Base-by-base conservation (phyloP, 2,113 vertebrate species). In the Parotia lawesii region DNA sequence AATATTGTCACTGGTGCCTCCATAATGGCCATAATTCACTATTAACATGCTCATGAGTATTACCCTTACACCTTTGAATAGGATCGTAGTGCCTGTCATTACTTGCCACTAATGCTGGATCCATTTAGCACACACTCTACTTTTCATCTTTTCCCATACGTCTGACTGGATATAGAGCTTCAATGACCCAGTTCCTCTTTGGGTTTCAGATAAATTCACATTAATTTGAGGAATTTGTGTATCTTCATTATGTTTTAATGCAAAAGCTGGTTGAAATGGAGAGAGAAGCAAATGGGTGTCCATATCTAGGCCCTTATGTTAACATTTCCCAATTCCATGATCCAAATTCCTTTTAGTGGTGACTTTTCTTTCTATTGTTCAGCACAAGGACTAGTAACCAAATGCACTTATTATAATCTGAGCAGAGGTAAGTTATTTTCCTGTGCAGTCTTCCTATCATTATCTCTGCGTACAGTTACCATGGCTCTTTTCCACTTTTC, bases 221-320 rank as follows among this genome's bases (percentile, higher is more conserved):
- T 66, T 80, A 94, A 94, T 93, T 85, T 93, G 86, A 95, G 58
- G 71, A 97, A 95, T 86, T 70, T 54, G 35, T 65, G 14, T 73
- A 87, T 93, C 92, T 93, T 90, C 51, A 73, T 96, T 88, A 94
- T 84, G n/a, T 76, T 94, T 96, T 92, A 95, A 93, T 87, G 91
- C 57, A 93, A 96, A 85, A 91, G 35, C 28, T 86, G 87, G 45
- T 88, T 57, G 66, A 90, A 96, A 92, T 84, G 77, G 77, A 89
- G 54, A 35, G 64, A 85, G 61, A 28, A 12, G 40, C 44, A 83
- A 93, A 87, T 70, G 47, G 33, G 38, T 73, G 42, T 54, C 77
- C 61, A 42, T 79, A 82, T 89, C 77, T 69, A 80, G 75, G 28
- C 51, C 60, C 92, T 95, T 94, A 88, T 31, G 71, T 54, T 94